Base-by-base conservation (phyloP, 2,113 vertebrate species). In the Phyllostomus discolor region DNA sequence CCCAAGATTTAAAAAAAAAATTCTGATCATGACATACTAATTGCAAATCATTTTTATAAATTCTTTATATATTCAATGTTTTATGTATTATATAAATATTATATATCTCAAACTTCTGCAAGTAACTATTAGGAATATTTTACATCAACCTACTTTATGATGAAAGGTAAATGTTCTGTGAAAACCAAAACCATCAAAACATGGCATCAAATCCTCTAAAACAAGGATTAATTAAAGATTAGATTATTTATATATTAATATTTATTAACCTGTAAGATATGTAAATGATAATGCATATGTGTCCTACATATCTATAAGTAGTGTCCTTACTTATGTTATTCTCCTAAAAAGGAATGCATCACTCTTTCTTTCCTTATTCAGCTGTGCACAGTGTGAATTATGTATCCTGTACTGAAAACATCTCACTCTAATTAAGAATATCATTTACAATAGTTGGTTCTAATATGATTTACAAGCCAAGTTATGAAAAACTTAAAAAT, bases 361-460 rank as follows among this genome's bases (percentile, higher is more conserved):
- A 35, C 85, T 17, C 10, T 75, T 83, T 76, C 41, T 73, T 69
- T 95, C 76, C 78, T 14, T 76, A 91, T 82, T 95, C 28, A 95
- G 1, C 10, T 59, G 7, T 88, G 48, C 41, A 67, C 16, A 62
- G 3, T 90, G 15, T 94, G 67, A 73, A 78, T 84, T 96, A n/a
- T 69, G 26, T 84, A 80, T 10, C 6, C 88, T 91, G 54, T 93
- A 26, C 76, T 52, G 95, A 20, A 14, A 96, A 80, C 16, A 59
- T 73, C 84, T 96, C 43, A 10, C 1, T 90, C 54, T 88, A 94
- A 95, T 94, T 94, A 92, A 96, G 57, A 95, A 84, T n/a, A 1
- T 10, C 26, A n/a, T 91, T 35, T 91, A 20, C 38, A 52, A 31
- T 91, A 90, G 66, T 92, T 24, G 17, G 12, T 92, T 88, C 62